Base-by-base conservation (phyloP, 1,140 invertebrate species). In the Rhizoglyphus robini region DNA sequence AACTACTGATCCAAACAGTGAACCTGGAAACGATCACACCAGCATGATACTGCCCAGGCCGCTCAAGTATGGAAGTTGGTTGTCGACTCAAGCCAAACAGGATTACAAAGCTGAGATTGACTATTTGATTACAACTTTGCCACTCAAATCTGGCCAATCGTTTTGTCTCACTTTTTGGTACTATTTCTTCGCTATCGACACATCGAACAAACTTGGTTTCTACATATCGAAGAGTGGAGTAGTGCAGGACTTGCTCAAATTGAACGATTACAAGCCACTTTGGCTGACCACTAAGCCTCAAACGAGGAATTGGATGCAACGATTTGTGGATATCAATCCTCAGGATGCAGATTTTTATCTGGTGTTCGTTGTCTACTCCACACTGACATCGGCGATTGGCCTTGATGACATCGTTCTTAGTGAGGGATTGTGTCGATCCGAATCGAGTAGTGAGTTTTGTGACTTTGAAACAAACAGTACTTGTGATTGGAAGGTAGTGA, bases 11-110 rank as follows among this genome's bases (percentile, higher is more conserved):
- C 54, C 54, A 29, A 23, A 18, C 15, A 58, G 29, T 2, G 54
- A 58, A 34, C 54, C 54, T 1, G 54, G 54, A n/a, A 11, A 58
- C 2, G 54, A 58, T 32, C 27, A 29, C 25, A 34, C 27, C 15
- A n/a, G n/a, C 18, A n/a, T 58, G 5, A 58, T 30, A 18, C 3
- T 30, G n/a, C 54, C 54, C 15, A 13, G 31, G 11, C 54, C 54
- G n/a, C 31, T 18, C n/a, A 58, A 34, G n/a, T 58, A 58, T 58
- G 54, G 54, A 23, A 58, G n/a, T 29, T 58, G 54, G 54, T 8
- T 58, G 2, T 23, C 15, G 18, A 58, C 54, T n/a, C 11, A 3
- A 18, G 15, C 27, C 15, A 58, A 13, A 30, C 15, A n/a, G 15
- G 54, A 34, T 18, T n/a, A n/a, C n/a, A 58, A 58, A 29, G 2